These are phyloP conservation scores for Microcebus lehilahytsara DNA, from an alignment of 2,113 vertebrate genomes.

Conservation along the genomic window DNA sequence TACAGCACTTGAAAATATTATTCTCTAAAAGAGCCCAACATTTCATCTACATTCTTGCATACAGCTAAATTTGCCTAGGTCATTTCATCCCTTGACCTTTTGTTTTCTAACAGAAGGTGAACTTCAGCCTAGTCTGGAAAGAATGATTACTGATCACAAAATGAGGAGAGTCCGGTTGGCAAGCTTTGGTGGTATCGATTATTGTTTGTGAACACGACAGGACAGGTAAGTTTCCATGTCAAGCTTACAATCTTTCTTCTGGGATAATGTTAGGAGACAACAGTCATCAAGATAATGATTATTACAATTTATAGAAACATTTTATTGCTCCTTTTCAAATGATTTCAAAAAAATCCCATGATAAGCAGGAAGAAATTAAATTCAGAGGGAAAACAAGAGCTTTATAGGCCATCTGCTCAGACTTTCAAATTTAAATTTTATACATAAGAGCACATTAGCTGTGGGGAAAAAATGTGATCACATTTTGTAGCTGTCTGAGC, in stretches of 20 bases:
- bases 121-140: not conserved
- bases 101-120: not conserved
- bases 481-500: conserved; percentile 72
- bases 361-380: conserved; percentile 78
- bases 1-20: conserved; percentile 46
- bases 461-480: conserved; percentile 73
- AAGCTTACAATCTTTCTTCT: not conserved
- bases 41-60: not conserved
- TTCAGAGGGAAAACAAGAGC: conserved; percentile 78
- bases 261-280: not conserved
- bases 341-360: conserved; percentile 64
- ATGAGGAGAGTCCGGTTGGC: not conserved
- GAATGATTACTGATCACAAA: not conserved
- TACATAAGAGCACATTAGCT: conserved; percentile 78
- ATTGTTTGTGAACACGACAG: not conserved
- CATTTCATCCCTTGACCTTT: not conserved
- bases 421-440: conserved; percentile 79
- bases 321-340: conserved; percentile 68
- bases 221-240: not conserved
- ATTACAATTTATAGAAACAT: conserved; percentile 66
- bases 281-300: conserved; percentile 49
- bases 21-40: conserved; percentile 29
- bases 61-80: not conserved
- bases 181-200: not conserved
- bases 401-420: conserved; percentile 80